A percentile compares a stretch with the other conserved stretches of the same genome.
Conservation (phyloP, 37 sponge, comb jelly and placozoan species). For the Chondrosia reniformis region DNA sequence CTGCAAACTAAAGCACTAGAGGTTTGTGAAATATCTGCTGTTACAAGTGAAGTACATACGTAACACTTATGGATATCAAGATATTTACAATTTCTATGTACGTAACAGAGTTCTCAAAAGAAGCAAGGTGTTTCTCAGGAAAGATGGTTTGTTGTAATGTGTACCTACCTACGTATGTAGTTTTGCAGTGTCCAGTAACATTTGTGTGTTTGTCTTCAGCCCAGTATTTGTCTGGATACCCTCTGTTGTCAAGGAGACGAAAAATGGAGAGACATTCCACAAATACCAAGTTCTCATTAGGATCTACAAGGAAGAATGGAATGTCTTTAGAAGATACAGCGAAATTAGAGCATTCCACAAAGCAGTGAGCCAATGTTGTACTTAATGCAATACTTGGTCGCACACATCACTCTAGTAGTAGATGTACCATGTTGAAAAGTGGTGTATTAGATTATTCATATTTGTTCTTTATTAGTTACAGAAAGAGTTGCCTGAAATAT, state of each 20-base stretch:
- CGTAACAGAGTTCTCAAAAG: background rate
- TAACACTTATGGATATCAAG: background rate
- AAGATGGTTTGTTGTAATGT: background rate
- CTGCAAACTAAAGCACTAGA: conserved; percentile 13
- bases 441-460: too few relatives aligned
- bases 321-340: conserved; percentile 87
- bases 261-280: conserved; percentile 72
- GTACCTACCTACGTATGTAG: background rate
- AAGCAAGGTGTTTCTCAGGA: background rate
- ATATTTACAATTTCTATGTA: background rate
- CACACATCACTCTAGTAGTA: too few relatives aligned
- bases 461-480: background rate
- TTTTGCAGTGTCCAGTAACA: background rate
- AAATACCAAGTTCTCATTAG: conserved; percentile 80
- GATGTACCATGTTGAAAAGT: too few relatives aligned
- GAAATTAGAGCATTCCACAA: conserved; percentile 88
- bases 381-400: too few relatives aligned
- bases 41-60: background rate
- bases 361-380: conserved; percentile 51
- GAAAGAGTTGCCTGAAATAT: conserved; percentile 31
- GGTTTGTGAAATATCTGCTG: background rate
- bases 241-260: conserved; percentile 74
- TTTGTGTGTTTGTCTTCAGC: conserved; percentile 2
- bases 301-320: conserved; percentile 88
- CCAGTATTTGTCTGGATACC: conserved; percentile 90